phyloP scores from a whole-genome alignment of 2,113 vertebrate species.

The Rhizomys pruinosus region DNA sequence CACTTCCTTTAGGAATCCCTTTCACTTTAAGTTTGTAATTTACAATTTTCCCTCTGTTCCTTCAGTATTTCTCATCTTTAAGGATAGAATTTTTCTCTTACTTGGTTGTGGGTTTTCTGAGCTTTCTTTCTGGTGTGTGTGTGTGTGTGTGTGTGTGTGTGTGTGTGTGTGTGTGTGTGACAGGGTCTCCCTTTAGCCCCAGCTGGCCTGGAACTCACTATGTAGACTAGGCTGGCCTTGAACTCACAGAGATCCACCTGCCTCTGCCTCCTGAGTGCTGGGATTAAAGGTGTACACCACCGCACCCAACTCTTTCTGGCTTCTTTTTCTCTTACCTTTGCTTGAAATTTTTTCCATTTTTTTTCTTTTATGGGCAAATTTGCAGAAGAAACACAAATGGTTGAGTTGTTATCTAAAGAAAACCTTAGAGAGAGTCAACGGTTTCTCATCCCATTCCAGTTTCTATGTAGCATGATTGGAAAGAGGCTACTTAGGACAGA shows the following conservation, averaged over 20 bases:
- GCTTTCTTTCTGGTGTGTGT: slow-evolving; percentile 17
- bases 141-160: too few relatives aligned
- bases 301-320: too few relatives aligned
- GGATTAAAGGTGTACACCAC: too few relatives aligned
- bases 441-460: neutral
- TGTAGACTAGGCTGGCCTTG: too few relatives aligned
- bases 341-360: neutral
- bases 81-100: too few relatives aligned
- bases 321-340: neutral
- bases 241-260: too few relatives aligned
- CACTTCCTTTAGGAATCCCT: neutral
- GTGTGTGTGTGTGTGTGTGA: too few relatives aligned
- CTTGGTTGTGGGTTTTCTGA: neutral
- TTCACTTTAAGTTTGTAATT: neutral
- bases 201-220: too few relatives aligned
- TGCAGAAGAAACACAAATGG: neutral
- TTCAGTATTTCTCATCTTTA: neutral
- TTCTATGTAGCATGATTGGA: neutral
- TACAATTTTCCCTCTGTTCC: neutral
- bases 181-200: too few relatives aligned
- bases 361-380: neutral
- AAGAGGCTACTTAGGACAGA: neutral
- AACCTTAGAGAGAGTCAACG: neutral
- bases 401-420: neutral
- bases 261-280: too few relatives aligned